These are phyloP conservation scores for Hemiprocne comata DNA, from an alignment of 2,113 vertebrate genomes.

Conservation along the genomic window DNA sequence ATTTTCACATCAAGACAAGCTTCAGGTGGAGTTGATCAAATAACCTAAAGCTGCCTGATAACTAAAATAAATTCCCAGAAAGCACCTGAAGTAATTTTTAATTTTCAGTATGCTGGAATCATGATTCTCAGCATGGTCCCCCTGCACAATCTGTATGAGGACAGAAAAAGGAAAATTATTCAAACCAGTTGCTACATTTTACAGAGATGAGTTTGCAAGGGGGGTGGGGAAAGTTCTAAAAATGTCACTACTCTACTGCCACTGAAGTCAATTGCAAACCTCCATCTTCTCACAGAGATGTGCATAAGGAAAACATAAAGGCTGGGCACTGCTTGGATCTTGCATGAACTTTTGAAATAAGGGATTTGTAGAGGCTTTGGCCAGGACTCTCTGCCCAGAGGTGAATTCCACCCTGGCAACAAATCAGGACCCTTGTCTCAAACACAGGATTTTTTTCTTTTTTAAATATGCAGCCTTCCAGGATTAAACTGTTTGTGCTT, in stretches of 20 bases:
- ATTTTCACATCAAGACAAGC: constrained; percentile 47
- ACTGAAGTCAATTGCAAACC: background rate
- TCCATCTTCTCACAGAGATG: background rate
- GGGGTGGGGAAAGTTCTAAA: background rate
- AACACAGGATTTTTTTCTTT: background rate
- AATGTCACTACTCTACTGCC: background rate
- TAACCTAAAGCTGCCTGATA: constrained; percentile 19
- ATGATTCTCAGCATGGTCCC: background rate
- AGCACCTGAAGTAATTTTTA: constrained; percentile 12
- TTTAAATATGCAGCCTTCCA: background rate
- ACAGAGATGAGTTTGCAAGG: background rate
- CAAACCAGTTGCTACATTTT: background rate
- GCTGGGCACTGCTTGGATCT: background rate
- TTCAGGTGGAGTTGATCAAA: constrained; percentile 53
- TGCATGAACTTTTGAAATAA: background rate
- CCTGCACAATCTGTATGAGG: background rate
- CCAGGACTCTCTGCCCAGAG: background rate
- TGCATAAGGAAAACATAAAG: background rate
- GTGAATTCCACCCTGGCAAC: background rate
- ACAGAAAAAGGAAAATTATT: background rate
- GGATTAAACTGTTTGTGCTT: background rate
- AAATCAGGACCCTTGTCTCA: background rate
- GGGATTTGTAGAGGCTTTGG: background rate
- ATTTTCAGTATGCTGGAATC: background rate
- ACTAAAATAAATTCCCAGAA: constrained; percentile 17